These are phyloP conservation scores for Adoxophyes honmai DNA, from an alignment of 1,140 invertebrate species.

Conservation along the genomic window DNA sequence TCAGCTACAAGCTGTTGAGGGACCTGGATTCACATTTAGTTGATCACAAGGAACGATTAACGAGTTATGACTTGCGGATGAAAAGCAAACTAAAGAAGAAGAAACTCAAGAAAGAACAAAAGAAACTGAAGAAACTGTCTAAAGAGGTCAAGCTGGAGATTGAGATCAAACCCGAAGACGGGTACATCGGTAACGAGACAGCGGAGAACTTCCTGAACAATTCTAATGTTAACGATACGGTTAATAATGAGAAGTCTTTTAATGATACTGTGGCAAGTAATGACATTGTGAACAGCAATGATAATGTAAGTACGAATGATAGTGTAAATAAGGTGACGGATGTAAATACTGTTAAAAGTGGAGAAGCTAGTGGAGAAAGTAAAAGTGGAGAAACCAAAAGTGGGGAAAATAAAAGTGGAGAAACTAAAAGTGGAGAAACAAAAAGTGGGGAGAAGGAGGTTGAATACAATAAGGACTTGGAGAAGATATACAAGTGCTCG, in stretches of 20 bases:
- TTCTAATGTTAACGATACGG: background rate
- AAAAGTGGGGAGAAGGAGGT: slow-evolving; percentile 24
- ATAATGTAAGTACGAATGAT: slow-evolving; percentile 5
- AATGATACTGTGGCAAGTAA: background rate
- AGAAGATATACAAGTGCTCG: slow-evolving; percentile 69
- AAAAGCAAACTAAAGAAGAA: slow-evolving; percentile 55
- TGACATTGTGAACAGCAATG: background rate
- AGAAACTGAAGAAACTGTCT: slow-evolving; percentile 45
- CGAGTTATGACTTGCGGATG: slow-evolving; percentile 55
- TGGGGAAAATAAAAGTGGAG: slow-evolving; percentile 16
- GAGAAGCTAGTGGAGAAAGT: background rate
- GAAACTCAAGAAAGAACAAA: slow-evolving; percentile 54
- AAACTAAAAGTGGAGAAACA: slow-evolving; percentile 7
- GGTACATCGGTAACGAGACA: slow-evolving; percentile 59
- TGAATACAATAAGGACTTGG: slow-evolving; percentile 37
- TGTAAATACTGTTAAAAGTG: slow-evolving; percentile 16
- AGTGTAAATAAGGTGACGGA: background rate
- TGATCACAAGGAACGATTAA: slow-evolving; percentile 57
- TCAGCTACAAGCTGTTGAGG: slow-evolving; percentile 39
- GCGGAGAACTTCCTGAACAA: background rate
- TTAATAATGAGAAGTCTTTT: slow-evolving; percentile 1
- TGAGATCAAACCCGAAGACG: slow-evolving; percentile 64
- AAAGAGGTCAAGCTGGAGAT: slow-evolving; percentile 39
- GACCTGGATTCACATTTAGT: slow-evolving; percentile 56
- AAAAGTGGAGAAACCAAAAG: slow-evolving; percentile 4